Evolutionary conservation across 2,888 invertebrate species (phyloP).

Genomic region (Leptura quadrifasciata): DNA sequence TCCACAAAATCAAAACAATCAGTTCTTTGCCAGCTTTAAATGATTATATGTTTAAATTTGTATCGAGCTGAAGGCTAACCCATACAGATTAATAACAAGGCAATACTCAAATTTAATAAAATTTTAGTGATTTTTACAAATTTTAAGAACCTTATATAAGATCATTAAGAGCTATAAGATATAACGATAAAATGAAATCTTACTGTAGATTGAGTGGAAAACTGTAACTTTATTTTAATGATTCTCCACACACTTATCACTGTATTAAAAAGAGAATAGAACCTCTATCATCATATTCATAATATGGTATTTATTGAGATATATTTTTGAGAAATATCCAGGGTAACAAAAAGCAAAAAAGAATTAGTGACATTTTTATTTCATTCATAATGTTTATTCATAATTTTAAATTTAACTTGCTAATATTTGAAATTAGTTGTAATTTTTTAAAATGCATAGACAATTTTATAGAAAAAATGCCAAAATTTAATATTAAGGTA

Average conservation of each 20-base stretch:
- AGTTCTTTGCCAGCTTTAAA: conserved; percentile 68
- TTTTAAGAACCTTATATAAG: conserved; percentile 3
- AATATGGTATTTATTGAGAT: conserved; percentile 5
- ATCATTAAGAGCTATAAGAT: conserved; percentile 6
- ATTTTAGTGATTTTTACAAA: conserved; percentile 26
- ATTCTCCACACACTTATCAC: conserved; percentile 7
- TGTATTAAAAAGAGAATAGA: neutral
- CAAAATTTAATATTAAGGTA: conserved; percentile 14
- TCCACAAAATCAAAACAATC: conserved; percentile 56
- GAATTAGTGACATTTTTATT: neutral
- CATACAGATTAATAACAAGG: conserved; percentile 34
- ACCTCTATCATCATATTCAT: neutral
- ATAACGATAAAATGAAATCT: neutral
- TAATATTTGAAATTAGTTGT: neutral
- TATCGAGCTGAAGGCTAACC: conserved; percentile 25
- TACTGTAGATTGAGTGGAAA: neutral
- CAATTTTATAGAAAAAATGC: conserved; percentile 4
- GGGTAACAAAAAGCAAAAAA: neutral
- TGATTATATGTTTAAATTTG: conserved; percentile 58
- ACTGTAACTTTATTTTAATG: neutral
- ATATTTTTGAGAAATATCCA: conserved; percentile 20
- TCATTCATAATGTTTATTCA: neutral
- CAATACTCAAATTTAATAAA: conserved; percentile 31
- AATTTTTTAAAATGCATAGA: neutral
- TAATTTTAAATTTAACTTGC: neutral